Conservation (phyloP, 2,797 vertebrate genomes). For the Gephyroberyx darwinii region DNA sequence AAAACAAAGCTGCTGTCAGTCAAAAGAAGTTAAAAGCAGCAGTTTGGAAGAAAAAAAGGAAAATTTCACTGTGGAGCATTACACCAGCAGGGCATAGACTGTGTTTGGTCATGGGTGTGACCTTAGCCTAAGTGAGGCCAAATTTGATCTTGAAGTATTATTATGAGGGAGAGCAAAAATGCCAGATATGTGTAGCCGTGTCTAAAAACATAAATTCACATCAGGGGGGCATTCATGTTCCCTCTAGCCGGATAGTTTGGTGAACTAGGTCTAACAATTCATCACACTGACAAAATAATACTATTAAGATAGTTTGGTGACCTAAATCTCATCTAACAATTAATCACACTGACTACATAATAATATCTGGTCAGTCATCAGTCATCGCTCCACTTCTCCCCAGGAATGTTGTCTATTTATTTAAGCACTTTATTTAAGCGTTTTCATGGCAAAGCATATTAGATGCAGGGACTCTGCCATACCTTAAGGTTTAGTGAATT, state of each 20-base stretch:
- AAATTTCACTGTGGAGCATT: conserved; percentile 32
- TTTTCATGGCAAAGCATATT: conserved; percentile 22
- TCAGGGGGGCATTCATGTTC: too few relatives aligned
- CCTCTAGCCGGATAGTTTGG: conserved; percentile 4
- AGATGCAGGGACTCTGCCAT: conserved; percentile 31
- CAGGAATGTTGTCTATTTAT: conserved; percentile 1
- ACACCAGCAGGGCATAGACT: conserved; percentile 30
- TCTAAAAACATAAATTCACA: too few relatives aligned
- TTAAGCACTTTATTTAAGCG: conserved; percentile 9
- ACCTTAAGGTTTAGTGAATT: conserved; percentile 33
- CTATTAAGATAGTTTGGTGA: too few relatives aligned
- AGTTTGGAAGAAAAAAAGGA: conserved; percentile 50
- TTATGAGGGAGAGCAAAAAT: too few relatives aligned
- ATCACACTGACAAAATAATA: conserved; percentile 4
- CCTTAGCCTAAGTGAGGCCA: too few relatives aligned
- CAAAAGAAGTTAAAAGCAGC: conserved; percentile 55
- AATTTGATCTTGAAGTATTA: too few relatives aligned
- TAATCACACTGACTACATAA: not conserved
- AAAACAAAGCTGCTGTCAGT: conserved; percentile 67
- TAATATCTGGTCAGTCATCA: conserved; percentile 12
- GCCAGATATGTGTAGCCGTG: too few relatives aligned
- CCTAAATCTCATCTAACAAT: not conserved
- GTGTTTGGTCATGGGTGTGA: conserved; percentile 22
- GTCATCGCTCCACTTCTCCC: not conserved
- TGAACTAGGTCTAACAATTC: conserved; percentile 20